Evolutionary conservation across 2,797 vertebrate genomes (phyloP), one percentile per base, ranked within the genome.

Genomic region (Strix occidentalis): DNA sequence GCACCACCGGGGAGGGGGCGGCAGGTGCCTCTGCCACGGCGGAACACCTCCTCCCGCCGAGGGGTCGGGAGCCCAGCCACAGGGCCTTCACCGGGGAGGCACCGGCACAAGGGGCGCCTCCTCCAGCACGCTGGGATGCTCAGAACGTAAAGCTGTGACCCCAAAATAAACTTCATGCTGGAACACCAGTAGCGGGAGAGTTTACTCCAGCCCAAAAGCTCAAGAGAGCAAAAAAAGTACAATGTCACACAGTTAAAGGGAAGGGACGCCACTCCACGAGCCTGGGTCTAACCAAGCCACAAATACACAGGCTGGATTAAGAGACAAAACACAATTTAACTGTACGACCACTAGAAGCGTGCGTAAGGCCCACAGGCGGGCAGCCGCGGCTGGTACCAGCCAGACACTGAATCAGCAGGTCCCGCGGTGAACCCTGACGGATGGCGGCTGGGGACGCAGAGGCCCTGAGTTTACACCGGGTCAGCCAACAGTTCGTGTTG

Each of bases 51-150:
- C 24, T 35, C 57, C 5, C 60, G 21, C 2, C 4, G 1, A 60
- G 31, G 17, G 16, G 28, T 0, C 14, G 13, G 1, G 0, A 61
- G n/a, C 46, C 64, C 23, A 31, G 16, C 56, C 29, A 10, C 20
- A 9, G 1, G 1, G 29, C 75, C 41, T 43, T 43, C 16, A 43
- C 41, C 48, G 11, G 25, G 33, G 43, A 39, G 33, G 13, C 28
- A 0, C 33, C 7, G 16, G 12, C 19, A 2, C 2, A 1, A 16
- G 24, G 31, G 31, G 31, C 5, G 1, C 71, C 25, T 13, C 11
- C 17, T 37, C 28, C 3, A 9, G 10, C 26, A 11, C 1, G 14
- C 35, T 6, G 1, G 5, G 70, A 24, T 14, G 12, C 56, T 8
- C 28, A 13, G 26, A 43, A 61, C 29, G 24, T 4, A 50, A 39